Base-by-base conservation (phyloP, 2,113 vertebrate genomes). In the Corythaixoides concolor region DNA sequence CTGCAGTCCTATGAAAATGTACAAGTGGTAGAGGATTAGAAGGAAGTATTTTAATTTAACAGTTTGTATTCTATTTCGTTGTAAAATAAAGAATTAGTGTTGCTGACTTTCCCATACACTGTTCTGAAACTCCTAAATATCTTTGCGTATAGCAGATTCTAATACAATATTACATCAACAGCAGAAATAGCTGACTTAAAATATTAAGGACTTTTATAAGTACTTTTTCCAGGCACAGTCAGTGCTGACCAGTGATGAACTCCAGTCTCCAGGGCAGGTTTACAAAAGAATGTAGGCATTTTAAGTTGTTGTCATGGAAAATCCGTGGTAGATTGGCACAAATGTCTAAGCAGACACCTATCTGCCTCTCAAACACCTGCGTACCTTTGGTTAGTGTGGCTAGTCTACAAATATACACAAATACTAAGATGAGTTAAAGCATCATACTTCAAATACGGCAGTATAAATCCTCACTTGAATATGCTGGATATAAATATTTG, bases 281-380 rank as follows among this genome's bases (percentile, higher is more conserved):
- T 74, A 49, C 4, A 24, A 58, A 89, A 64, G 12, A 49, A 24
- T 0, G 0, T 26, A 37, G 30, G 19, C 13, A 5, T 43, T 79
- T 73, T 23, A 63, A 76, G 45, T 32, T 39, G 23, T 17, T 56
- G n/a, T 58, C 33, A 53, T 15, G 53, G 47, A 52, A 88, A 83
- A 75, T 75, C 56, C 6, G 5, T 47, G 9, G 32, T 35, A 50
- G 47, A 58, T 69, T 53, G n/a, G 19, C 27, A 50, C 15, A 73
- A 39, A 81, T 39, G 11, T 63, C 55, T 81, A 55, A 88, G 18
- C 18, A 55, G 37, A 33, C 8, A 49, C 12, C 7, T 32, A 3
- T 45, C 45, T 70, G 59, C 28, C 41, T 75, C 27, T 28, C 8
- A 68, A 33, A 35, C 19, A 52, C 20, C 32, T 69, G 22, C 8